Percentiles rank a stretch among this genome's conserved stretches.
Conservation (phyloP, 1,140 invertebrate genomes). For the Phortica variegata region DNA sequence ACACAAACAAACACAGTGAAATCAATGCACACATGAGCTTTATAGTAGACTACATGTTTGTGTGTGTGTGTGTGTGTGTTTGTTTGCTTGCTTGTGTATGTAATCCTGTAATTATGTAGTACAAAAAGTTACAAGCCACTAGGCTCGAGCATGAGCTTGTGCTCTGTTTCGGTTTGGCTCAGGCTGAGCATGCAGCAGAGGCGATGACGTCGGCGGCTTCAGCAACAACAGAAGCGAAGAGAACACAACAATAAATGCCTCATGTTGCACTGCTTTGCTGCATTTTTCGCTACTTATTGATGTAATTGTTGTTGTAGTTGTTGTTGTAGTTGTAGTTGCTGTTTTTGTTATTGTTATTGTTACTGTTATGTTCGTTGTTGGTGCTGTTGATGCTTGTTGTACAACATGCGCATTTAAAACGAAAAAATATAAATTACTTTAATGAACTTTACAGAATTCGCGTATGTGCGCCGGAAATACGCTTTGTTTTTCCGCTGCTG, state of each 20-base stretch:
- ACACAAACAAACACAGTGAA: constrained; percentile 2
- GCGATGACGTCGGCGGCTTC: too few species aligned
- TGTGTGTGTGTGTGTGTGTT: constrained; percentile 33
- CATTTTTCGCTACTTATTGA: constrained; percentile 36
- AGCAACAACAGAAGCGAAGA: too few species aligned
- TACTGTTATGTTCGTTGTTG: constrained; percentile 8
- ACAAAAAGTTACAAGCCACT: constrained; percentile 23
- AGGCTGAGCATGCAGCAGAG: too few species aligned
- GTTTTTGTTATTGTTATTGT: not conserved
- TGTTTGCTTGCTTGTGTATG: constrained; percentile 44
- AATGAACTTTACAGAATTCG: constrained; percentile 55
- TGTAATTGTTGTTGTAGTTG: constrained; percentile 41
- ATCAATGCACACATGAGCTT: too few species aligned
- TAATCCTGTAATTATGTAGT: constrained; percentile 54
- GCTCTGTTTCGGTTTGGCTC: too few species aligned
- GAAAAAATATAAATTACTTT: constrained; percentile 51
- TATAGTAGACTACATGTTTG: too few species aligned
- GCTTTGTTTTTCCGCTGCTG: constrained; percentile 44
- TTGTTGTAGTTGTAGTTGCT: constrained; percentile 11
- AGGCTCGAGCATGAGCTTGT: too few species aligned
- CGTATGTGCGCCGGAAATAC: constrained; percentile 48
- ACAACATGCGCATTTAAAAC: constrained; percentile 37
- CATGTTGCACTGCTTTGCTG: not conserved
- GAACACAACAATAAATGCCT: too few species aligned
- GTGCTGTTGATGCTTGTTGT: constrained; percentile 28